A percentile compares a stretch with the other conserved stretches of the same genome.
Conservation (phyloP, 2,888 invertebrate species). For the Chrysolina haemoptera region DNA sequence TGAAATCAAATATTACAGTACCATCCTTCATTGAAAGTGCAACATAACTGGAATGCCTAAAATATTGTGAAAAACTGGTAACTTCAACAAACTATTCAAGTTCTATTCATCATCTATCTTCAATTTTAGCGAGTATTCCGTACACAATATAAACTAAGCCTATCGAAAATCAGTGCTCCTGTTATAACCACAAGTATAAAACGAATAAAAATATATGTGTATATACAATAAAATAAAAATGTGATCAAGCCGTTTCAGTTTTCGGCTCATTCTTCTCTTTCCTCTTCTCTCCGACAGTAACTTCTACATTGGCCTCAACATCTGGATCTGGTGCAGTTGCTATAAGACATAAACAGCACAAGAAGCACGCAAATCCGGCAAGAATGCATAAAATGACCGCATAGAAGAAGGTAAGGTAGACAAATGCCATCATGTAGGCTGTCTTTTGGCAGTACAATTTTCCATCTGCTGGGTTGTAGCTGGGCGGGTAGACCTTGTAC, state of each 20-base stretch:
- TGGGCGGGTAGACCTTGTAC: slow-evolving; percentile 61
- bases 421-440: slow-evolving; percentile 62
- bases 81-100: too few relatives aligned
- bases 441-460: slow-evolving; percentile 61
- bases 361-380: slow-evolving; percentile 56
- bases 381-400: slow-evolving; percentile 48
- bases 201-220: slow-evolving; percentile 1
- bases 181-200: slow-evolving; percentile 6
- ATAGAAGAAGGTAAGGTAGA: slow-evolving; percentile 56
- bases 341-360: slow-evolving; percentile 54
- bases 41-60: background rate
- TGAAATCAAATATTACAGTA: background rate
- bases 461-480: slow-evolving; percentile 51
- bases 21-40: background rate
- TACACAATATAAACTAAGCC: background rate
- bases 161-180: slow-evolving; percentile 9
- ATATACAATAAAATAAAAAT: background rate
- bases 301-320: slow-evolving; percentile 43
- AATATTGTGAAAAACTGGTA: background rate
- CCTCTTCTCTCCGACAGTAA: background rate
- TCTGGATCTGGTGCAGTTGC: slow-evolving; percentile 35
- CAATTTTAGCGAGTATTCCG: background rate
- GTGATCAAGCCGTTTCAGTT: slow-evolving; percentile 5
- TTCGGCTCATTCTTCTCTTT: background rate
- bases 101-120: background rate